These are phyloP conservation scores for Malurus alboscapulatus DNA, from an alignment of 2,113 vertebrate species.

Conservation along the genomic window DNA sequence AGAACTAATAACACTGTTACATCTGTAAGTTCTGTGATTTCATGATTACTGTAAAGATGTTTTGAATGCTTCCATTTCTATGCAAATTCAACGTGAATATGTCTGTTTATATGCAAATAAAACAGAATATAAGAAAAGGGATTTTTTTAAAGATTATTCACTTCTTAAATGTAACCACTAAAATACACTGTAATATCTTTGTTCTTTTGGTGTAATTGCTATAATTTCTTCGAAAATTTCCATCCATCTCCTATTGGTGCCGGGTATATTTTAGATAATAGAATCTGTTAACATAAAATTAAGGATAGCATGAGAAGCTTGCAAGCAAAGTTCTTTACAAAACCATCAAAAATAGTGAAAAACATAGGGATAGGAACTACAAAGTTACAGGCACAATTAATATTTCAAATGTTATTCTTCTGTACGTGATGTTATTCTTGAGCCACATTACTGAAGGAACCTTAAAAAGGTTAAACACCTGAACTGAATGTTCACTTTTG, in stretches of 20 bases:
- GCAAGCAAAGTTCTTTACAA: background rate
- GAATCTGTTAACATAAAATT: conserved; percentile 3
- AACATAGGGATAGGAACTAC: background rate
- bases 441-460: background rate
- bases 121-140: conserved; percentile 7
- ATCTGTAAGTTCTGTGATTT: conserved; percentile 53
- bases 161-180: conserved; percentile 1
- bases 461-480: background rate
- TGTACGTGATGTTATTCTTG: background rate
- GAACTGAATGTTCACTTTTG: background rate
- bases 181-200: conserved; percentile 34
- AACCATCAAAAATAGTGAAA: background rate
- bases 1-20: conserved; percentile 29
- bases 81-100: conserved; percentile 28
- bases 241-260: background rate
- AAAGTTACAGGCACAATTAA: background rate
- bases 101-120: conserved; percentile 52
- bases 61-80: conserved; percentile 31
- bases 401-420: background rate
- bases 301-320: background rate
- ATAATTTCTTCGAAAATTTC: conserved; percentile 38
- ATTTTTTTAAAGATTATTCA: background rate
- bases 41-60: conserved; percentile 29
- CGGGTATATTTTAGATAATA: background rate
- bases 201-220: conserved; percentile 21